Evolutionary conservation across 2,113 vertebrate species (phyloP).

Genomic region (Gymnocephalus cernua): DNA sequence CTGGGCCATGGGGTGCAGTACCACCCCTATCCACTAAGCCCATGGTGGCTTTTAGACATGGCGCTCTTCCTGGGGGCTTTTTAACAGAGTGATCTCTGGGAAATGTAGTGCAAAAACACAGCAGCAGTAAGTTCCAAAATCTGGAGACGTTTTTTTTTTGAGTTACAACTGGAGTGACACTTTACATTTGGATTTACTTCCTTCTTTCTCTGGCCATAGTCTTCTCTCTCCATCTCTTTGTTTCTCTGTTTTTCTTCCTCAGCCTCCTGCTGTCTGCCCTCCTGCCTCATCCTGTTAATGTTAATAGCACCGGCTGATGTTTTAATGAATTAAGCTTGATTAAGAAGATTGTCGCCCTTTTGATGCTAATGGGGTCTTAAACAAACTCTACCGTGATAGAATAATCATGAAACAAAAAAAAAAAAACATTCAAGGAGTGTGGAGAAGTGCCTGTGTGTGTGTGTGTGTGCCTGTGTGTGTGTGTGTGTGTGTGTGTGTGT

Average conservation of each 20-base stretch:
- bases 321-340: constrained; percentile 83
- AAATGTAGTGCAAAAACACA: constrained; percentile 2
- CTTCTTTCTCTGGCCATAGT: not conserved
- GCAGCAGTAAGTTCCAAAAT: not conserved
- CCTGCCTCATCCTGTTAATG: constrained; percentile 69
- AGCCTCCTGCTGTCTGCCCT: constrained; percentile 49
- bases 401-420: constrained; percentile 91
- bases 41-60: too few relatives aligned
- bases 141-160: not conserved
- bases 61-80: too few relatives aligned
- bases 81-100: not conserved
- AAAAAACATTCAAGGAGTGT: constrained; percentile 81
- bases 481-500: constrained; percentile 20
- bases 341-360: constrained; percentile 82
- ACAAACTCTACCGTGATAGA: constrained; percentile 73
- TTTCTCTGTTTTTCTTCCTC: constrained; percentile 29
- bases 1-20: too few relatives aligned
- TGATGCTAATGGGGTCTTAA: constrained; percentile 82
- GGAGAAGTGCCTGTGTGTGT: not conserved
- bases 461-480: constrained; percentile 17
- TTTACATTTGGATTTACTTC: not conserved
- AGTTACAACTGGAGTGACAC: too few relatives aligned
- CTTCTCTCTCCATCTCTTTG: constrained; percentile 27
- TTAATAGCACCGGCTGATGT: constrained; percentile 70
- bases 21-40: too few relatives aligned